Percentiles rank a stretch among this genome's conserved stretches.
Conservation (phyloP, 1,140 invertebrate genomes). For the Drosophila guanche region DNA sequence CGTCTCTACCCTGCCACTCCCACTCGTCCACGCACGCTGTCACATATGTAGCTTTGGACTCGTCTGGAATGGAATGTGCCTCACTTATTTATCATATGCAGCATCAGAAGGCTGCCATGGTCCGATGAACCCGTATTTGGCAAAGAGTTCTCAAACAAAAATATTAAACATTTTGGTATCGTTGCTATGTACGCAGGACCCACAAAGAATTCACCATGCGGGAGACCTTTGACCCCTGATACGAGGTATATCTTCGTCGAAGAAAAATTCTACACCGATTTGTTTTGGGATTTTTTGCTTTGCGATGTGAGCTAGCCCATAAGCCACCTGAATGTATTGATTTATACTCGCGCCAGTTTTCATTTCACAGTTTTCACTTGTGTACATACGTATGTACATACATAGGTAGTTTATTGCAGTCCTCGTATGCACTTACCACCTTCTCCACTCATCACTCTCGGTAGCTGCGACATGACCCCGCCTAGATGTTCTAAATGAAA, state of each 20-base stretch:
- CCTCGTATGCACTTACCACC: conserved; percentile 45
- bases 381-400: conserved; percentile 13
- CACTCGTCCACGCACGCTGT: conserved; percentile 8
- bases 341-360: conserved; percentile 69
- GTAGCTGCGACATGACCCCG: background rate
- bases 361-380: conserved; percentile 64
- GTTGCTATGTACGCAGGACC: no score
- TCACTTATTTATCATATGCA: conserved; percentile 3
- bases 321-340: conserved; percentile 56
- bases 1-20: conserved; percentile 11
- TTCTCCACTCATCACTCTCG: background rate
- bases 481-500: conserved; percentile 53
- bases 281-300: conserved; percentile 5
- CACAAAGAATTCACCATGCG: conserved; percentile 5
- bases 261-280: background rate
- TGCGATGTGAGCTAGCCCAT: conserved; percentile 11
- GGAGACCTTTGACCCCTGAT: background rate
- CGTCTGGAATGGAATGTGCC: conserved; percentile 36
- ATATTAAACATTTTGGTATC: no score
- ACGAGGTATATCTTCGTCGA: conserved; percentile 18
- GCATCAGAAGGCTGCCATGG: no score
- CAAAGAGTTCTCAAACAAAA: no score
- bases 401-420: conserved; percentile 47
- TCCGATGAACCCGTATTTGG: no score
- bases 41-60: conserved; percentile 8